These are phyloP conservation scores for Cabera pusaria DNA, from an alignment of 2,888 invertebrate genomes.

Conservation along the genomic window DNA sequence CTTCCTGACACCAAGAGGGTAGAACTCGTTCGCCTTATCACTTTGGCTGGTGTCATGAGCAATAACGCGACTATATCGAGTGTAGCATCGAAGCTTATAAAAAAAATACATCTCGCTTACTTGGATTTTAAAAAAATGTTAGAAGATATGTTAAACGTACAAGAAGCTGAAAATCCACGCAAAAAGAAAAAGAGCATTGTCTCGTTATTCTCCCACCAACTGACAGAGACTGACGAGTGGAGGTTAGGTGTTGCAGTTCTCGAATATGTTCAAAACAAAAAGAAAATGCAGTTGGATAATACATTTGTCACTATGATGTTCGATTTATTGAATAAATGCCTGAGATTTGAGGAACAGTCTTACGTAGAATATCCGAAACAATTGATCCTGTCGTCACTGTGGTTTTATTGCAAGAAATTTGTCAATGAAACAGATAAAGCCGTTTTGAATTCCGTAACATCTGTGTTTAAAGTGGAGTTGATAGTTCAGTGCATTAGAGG, in stretches of 20 bases:
- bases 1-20: slow-evolving; percentile 72
- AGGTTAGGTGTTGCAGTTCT: slow-evolving; percentile 90
- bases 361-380: slow-evolving; percentile 95
- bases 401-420: slow-evolving; percentile 87
- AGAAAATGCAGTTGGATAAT: slow-evolving; percentile 87
- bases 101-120: slow-evolving; percentile 86
- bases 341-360: slow-evolving; percentile 91
- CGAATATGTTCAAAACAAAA: slow-evolving; percentile 93
- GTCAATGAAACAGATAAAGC: slow-evolving; percentile 63
- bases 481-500: slow-evolving; percentile 95
- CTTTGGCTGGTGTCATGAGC: slow-evolving; percentile 81
- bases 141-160: slow-evolving; percentile 81
- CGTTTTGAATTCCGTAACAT: slow-evolving; percentile 69
- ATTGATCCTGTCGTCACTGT: slow-evolving; percentile 89
- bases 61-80: slow-evolving; percentile 84
- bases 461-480: slow-evolving; percentile 87
- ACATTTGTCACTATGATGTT: slow-evolving; percentile 89
- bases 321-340: slow-evolving; percentile 89
- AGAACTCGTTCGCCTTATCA: slow-evolving; percentile 75
- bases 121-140: slow-evolving; percentile 83
- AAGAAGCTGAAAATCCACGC: slow-evolving; percentile 59
- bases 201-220: slow-evolving; percentile 81
- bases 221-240: slow-evolving; percentile 88
- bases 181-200: slow-evolving; percentile 69
- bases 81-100: slow-evolving; percentile 85